A percentile compares a stretch with the other conserved stretches of the same genome.
phyloP scores from a whole-genome alignment of 2,888 invertebrate species.

The Callosobruchus maculatus region DNA sequence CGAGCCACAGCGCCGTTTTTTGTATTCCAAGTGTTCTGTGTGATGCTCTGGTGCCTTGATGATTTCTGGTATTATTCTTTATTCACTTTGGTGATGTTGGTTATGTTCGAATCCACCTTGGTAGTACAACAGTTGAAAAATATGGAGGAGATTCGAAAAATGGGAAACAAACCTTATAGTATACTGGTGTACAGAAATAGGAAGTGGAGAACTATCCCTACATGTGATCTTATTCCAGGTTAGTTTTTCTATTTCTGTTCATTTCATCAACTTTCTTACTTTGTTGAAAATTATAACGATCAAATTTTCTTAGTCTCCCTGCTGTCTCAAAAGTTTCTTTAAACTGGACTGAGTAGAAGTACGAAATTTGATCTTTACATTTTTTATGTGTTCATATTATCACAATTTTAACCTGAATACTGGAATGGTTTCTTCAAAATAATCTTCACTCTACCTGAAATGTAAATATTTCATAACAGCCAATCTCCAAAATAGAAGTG shows the following conservation, averaged over 20 bases:
- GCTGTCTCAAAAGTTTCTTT: too few relatives aligned
- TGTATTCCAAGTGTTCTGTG: conserved; percentile 99
- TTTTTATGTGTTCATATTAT: too few relatives aligned
- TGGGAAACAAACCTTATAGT: conserved; percentile 96
- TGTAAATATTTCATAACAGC: too few relatives aligned
- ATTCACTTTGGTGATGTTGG: conserved; percentile 92
- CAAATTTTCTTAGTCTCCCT: too few relatives aligned
- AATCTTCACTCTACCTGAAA: too few relatives aligned
- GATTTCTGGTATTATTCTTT: conserved; percentile 98
- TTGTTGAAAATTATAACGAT: too few relatives aligned
- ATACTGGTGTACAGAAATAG: conserved; percentile 87
- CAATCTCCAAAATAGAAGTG: too few relatives aligned
- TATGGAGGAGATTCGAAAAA: conserved; percentile 98
- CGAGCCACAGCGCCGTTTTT: conserved; percentile 99
- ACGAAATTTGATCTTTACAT: too few relatives aligned
- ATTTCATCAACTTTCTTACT: neutral
- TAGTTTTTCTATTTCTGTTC: neutral
- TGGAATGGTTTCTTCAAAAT: too few relatives aligned
- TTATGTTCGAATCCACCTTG: conserved; percentile 95
- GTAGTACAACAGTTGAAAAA: conserved; percentile 97
- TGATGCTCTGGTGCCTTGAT: conserved; percentile 97
- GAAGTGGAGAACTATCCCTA: conserved; percentile 82
- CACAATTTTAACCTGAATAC: too few relatives aligned
- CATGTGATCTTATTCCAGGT: conserved; percentile 80
- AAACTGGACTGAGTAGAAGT: too few relatives aligned